Conservation (phyloP, 2,113 vertebrate species). For the Macrotus californicus region DNA sequence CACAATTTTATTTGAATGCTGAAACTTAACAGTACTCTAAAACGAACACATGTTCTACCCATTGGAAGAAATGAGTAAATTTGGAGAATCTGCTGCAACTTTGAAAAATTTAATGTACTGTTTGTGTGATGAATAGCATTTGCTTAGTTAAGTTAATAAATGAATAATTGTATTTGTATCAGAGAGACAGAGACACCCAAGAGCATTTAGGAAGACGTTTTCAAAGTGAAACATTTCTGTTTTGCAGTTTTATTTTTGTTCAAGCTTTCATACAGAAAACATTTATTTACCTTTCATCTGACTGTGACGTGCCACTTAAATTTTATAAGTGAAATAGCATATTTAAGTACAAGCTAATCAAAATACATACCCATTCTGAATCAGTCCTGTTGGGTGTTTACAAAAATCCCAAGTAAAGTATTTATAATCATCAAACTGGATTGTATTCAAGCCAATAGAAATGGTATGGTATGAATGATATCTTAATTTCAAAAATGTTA, state of each 20-base stretch:
- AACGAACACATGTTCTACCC: neutral
- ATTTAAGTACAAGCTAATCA: neutral
- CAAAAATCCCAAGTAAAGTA: neutral
- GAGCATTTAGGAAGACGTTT: constrained; percentile 14
- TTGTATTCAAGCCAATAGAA: neutral
- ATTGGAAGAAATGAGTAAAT: constrained; percentile 10
- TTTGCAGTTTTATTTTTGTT: neutral
- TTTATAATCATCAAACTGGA: constrained; percentile 1
- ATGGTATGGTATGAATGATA: neutral
- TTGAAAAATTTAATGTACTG: constrained; percentile 4
- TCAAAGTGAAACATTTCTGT: neutral
- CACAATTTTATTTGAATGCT: constrained; percentile 34
- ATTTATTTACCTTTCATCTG: neutral
- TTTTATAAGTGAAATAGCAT: neutral
- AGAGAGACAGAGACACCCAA: neutral
- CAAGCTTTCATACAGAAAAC: neutral
- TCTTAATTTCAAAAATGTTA: neutral
- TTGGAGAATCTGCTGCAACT: constrained; percentile 3
- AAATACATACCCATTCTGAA: neutral
- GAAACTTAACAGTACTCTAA: constrained; percentile 16
- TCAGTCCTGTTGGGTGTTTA: neutral
- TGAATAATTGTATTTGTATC: neutral
- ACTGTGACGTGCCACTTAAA: neutral
- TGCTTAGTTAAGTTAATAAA: neutral
- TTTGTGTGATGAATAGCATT: constrained; percentile 27